Percentiles rank a stretch among this genome's conserved stretches.
Conservation (phyloP, 2,797 vertebrate genomes). For the Phataginus tricuspis region DNA sequence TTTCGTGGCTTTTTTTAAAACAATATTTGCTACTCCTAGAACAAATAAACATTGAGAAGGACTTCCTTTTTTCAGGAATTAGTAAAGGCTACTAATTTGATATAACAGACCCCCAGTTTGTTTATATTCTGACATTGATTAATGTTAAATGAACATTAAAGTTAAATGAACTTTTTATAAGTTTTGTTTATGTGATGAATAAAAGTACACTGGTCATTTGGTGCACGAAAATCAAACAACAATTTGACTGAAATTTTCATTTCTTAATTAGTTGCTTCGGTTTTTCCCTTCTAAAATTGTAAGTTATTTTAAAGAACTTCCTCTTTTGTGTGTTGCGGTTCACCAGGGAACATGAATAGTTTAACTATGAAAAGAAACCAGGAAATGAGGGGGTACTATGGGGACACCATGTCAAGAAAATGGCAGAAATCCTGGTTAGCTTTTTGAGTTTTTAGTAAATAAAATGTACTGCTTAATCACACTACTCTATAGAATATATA, state of each 20-base stretch:
- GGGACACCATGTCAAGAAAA: background rate
- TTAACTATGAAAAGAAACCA: background rate
- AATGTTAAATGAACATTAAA: constrained; percentile 6
- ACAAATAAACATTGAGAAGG: background rate
- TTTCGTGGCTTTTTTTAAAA: background rate
- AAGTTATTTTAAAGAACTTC: constrained; percentile 54
- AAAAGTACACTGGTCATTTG: background rate
- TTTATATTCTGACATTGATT: constrained; percentile 16
- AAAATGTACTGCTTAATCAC: background rate
- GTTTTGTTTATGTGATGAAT: background rate
- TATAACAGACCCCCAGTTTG: background rate
- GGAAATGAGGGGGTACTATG: background rate
- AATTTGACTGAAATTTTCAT: constrained; percentile 34
- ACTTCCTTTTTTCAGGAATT: background rate
- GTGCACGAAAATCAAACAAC: constrained; percentile 4
- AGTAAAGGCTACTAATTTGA: constrained; percentile 2
- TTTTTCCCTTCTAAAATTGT: constrained; percentile 68
- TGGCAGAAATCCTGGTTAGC: background rate
- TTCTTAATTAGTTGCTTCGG: constrained; percentile 47
- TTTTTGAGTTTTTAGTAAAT: background rate
- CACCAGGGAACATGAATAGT: constrained; percentile 32
- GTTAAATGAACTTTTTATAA: background rate
- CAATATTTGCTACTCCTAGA: background rate
- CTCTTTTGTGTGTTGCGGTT: constrained; percentile 55
- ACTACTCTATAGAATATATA: background rate